Evolutionary conservation across 2,888 invertebrate genomes (phyloP).

Genomic region (Congeria kusceri): DNA sequence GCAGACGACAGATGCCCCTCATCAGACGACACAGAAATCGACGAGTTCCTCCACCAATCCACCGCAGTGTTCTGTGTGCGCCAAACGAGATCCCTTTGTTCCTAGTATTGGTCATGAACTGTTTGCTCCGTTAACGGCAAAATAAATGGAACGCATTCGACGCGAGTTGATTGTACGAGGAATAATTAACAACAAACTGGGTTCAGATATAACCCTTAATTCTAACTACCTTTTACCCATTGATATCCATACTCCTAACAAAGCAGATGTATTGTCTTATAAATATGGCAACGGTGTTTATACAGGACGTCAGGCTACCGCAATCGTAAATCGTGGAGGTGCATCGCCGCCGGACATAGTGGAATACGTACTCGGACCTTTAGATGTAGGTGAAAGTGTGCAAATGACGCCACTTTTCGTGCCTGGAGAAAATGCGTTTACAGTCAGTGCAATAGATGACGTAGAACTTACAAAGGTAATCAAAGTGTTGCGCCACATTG

Average conservation of each 20-base stretch:
- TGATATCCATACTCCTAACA: too few species aligned
- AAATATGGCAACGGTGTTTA: too few species aligned
- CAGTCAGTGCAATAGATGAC: constrained; percentile 25
- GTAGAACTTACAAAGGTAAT: constrained; percentile 14
- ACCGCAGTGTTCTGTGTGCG: neutral
- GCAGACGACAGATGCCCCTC: neutral
- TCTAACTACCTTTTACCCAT: too few species aligned
- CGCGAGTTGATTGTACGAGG: neutral
- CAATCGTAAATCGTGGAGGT: too few species aligned
- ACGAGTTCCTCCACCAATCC: neutral
- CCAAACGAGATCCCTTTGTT: constrained; percentile 7
- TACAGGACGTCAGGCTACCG: too few species aligned
- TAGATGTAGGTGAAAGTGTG: constrained; percentile 6
- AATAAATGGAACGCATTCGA: neutral
- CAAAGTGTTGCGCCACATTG: constrained; percentile 9
- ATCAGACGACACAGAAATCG: neutral
- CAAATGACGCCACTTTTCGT: too few species aligned
- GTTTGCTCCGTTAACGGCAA: constrained; percentile 6
- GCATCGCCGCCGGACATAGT: too few species aligned
- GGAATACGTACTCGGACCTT: constrained; percentile 52
- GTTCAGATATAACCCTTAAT: too few species aligned
- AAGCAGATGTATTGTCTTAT: too few species aligned
- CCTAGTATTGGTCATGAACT: constrained; percentile 1
- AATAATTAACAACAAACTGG: neutral
- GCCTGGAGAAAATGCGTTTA: too few species aligned